phyloP scores from a whole-genome alignment of 2,888 invertebrate genomes.

The Cephus sareptanus region DNA sequence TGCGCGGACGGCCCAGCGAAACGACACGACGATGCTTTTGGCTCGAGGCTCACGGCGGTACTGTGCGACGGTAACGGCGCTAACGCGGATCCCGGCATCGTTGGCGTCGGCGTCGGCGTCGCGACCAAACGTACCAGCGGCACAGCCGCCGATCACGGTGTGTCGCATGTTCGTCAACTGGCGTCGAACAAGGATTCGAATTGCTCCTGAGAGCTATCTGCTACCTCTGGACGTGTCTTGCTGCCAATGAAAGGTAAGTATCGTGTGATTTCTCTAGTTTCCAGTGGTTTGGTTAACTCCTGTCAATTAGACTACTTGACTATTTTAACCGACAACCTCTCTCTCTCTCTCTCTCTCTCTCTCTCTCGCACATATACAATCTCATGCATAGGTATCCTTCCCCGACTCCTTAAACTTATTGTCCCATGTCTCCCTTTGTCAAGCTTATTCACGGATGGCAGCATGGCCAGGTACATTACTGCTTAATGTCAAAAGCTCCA shows the following conservation, averaged over 20 bases:
- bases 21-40: conserved; percentile 28
- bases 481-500: not conserved
- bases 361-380: not conserved
- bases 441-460: not conserved
- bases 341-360: not conserved
- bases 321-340: not conserved
- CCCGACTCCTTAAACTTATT: not conserved
- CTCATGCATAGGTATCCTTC: not conserved
- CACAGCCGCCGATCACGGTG: not conserved
- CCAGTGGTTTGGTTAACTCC: not conserved
- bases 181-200: not conserved
- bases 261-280: not conserved
- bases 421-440: not conserved
- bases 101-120: conserved; percentile 5
- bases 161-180: not conserved
- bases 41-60: conserved; percentile 47
- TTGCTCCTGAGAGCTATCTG: not conserved
- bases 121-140: conserved; percentile 5
- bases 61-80: conserved; percentile 28
- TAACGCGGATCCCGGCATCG: not conserved
- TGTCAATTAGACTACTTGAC: not conserved
- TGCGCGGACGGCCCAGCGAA: too few species aligned
- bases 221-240: not conserved
- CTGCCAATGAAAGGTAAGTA: not conserved
- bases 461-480: not conserved